A percentile compares a stretch with the other conserved stretches of the same genome.
phyloP scores from a whole-genome alignment of 2,113 vertebrate species.

The Colinus virginianus region DNA sequence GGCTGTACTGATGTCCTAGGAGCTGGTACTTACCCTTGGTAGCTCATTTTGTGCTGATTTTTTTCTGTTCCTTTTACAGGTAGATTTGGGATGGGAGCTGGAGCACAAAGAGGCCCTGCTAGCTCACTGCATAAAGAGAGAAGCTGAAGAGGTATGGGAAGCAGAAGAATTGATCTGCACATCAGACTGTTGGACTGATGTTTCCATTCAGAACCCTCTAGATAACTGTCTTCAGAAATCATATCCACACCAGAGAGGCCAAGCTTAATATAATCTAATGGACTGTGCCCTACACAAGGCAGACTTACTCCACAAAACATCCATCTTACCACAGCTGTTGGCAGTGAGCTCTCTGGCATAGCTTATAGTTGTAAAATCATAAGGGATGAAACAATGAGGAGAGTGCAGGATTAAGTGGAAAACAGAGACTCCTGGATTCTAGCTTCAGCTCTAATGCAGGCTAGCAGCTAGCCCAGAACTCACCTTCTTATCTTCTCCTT shows the following conservation, averaged over 20 bases:
- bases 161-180: not conserved
- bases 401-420: not conserved
- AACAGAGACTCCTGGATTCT: not conserved
- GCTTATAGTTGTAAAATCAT: not conserved
- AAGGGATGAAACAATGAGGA: not conserved
- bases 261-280: not conserved
- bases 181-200: not conserved
- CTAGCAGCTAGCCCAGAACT: not conserved
- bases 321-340: not conserved
- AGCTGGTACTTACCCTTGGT: not conserved
- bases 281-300: not conserved
- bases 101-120: constrained; percentile 86
- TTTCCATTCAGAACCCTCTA: not conserved
- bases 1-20: not conserved
- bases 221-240: not conserved
- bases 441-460: not conserved
- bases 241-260: not conserved
- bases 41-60: not conserved
- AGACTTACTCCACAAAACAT: not conserved
- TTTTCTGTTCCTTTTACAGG: constrained; percentile 63
- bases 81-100: constrained; percentile 86
- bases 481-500: not conserved
- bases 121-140: constrained; percentile 85
- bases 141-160: constrained; percentile 84
- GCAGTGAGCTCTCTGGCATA: not conserved